Evolutionary conservation across 2,888 invertebrate species (phyloP).

Genomic region (Dasypolia templi): DNA sequence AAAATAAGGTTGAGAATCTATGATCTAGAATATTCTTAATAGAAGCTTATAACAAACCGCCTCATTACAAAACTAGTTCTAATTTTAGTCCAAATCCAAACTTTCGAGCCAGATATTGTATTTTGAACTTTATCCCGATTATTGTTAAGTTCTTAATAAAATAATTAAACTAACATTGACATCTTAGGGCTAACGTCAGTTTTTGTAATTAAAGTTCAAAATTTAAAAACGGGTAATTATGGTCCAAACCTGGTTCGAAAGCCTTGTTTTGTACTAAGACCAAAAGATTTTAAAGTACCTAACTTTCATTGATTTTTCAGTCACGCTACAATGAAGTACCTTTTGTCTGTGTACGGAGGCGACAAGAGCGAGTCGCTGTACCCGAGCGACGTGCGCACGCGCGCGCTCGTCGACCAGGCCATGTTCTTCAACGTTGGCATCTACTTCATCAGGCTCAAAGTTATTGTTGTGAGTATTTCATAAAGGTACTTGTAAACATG

Average conservation of each 20-base stretch:
- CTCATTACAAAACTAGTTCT: not conserved
- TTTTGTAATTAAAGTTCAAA: not conserved
- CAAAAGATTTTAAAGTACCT: not conserved
- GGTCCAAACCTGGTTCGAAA: not conserved
- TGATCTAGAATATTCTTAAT: too few species aligned
- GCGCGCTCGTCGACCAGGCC: conserved; percentile 76
- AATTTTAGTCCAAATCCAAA: not conserved
- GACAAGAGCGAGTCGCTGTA: conserved; percentile 67
- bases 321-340: conserved; percentile 74
- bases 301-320: conserved; percentile 61
- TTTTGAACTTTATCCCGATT: not conserved
- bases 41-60: not conserved
- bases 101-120: not conserved
- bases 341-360: conserved; percentile 67
- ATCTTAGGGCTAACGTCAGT: not conserved
- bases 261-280: not conserved
- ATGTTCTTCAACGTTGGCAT: conserved; percentile 77
- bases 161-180: too few species aligned
- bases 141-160: not conserved
- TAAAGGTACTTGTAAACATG: not conserved
- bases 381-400: conserved; percentile 67
- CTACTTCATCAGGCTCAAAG: conserved; percentile 73
- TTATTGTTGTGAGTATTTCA: conserved; percentile 72
- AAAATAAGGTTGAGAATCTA: too few species aligned
- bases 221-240: not conserved